Evolutionary conservation across 1,140 invertebrate species (phyloP).

Genomic region (Pteromalus puparum): DNA sequence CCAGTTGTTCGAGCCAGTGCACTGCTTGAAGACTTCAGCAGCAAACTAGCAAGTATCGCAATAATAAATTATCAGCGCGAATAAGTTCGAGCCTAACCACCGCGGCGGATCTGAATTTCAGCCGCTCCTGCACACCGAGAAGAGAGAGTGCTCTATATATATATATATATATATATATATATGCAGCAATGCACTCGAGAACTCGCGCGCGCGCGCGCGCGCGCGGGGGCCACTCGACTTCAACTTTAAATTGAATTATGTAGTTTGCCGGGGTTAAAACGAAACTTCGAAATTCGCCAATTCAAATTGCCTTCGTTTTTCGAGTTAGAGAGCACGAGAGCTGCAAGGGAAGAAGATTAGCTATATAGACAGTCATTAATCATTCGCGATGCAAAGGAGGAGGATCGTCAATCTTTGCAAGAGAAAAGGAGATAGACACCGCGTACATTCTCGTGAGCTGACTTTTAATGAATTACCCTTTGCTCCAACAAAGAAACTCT

Average conservation of each 20-base stretch:
- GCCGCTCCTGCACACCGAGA: not conserved
- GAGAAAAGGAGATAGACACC: not conserved
- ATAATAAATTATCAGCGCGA: too few species aligned
- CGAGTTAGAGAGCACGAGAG: too few species aligned
- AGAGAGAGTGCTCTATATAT: not conserved
- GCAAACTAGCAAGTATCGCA: too few species aligned
- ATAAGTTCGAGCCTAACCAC: too few species aligned
- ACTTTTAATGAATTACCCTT: slow-evolving; percentile 37
- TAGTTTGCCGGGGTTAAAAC: not conserved
- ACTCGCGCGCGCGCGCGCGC: not conserved
- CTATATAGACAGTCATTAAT: slow-evolving; percentile 30
- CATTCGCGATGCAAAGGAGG: slow-evolving; percentile 37
- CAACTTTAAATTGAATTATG: slow-evolving; percentile 28
- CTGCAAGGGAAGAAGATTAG: not conserved
- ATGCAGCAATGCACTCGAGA: not conserved
- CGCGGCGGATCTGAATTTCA: too few species aligned
- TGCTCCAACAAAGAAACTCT: slow-evolving; percentile 22
- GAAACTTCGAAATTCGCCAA: slow-evolving; percentile 11
- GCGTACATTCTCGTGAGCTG: slow-evolving; percentile 1
- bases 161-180: not conserved
- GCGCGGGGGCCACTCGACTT: not conserved
- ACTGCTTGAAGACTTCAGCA: too few species aligned
- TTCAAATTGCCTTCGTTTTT: slow-evolving; percentile 34
- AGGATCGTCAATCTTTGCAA: slow-evolving; percentile 40
- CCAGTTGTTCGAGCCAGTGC: too few species aligned